A percentile compares a stretch with the other conserved stretches of the same genome.
phyloP scores from a whole-genome alignment of 2,888 invertebrate genomes.

The Sceliomorpha sp. region DNA sequence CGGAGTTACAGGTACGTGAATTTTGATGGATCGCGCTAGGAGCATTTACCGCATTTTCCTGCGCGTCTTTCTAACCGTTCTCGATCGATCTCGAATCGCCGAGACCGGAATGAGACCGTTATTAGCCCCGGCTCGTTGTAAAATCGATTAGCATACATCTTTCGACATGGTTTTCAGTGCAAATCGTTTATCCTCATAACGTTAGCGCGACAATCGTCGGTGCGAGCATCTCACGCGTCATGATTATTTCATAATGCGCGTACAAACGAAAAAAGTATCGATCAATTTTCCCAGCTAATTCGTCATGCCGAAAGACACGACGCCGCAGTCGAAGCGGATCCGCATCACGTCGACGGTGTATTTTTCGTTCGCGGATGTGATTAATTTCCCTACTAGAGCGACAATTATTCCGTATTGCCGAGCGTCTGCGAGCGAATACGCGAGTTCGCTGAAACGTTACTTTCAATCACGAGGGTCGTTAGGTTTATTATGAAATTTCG shows the following conservation, averaged over 20 bases:
- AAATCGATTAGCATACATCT: constrained; percentile 54
- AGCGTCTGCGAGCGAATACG: constrained; percentile 69
- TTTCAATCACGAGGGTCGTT: constrained; percentile 80
- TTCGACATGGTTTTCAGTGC: constrained; percentile 42
- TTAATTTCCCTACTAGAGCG: constrained; percentile 50
- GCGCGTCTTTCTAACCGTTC: constrained; percentile 33
- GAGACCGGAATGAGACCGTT: constrained; percentile 17
- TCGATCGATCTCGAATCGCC: constrained; percentile 44
- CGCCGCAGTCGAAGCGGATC: no score
- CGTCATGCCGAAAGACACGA: constrained; percentile 13
- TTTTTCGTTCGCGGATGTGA: constrained; percentile 26
- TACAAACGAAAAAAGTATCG: constrained; percentile 40
- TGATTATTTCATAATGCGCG: constrained; percentile 43
- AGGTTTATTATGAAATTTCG: constrained; percentile 78
- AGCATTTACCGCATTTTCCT: constrained; percentile 60
- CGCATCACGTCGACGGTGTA: no score
- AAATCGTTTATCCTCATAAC: constrained; percentile 38
- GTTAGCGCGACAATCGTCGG: constrained; percentile 27
- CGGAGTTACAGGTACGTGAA: constrained; percentile 20
- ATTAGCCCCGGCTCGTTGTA: constrained; percentile 54
- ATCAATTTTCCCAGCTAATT: constrained; percentile 23
- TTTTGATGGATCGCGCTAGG: constrained; percentile 62
- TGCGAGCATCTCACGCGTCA: constrained; percentile 17
- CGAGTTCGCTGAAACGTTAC: constrained; percentile 76
- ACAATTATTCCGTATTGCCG: constrained; percentile 77